These are phyloP conservation scores for Halichoeres trimaculatus DNA, from an alignment of 2,113 vertebrate species.

Conservation along the genomic window DNA sequence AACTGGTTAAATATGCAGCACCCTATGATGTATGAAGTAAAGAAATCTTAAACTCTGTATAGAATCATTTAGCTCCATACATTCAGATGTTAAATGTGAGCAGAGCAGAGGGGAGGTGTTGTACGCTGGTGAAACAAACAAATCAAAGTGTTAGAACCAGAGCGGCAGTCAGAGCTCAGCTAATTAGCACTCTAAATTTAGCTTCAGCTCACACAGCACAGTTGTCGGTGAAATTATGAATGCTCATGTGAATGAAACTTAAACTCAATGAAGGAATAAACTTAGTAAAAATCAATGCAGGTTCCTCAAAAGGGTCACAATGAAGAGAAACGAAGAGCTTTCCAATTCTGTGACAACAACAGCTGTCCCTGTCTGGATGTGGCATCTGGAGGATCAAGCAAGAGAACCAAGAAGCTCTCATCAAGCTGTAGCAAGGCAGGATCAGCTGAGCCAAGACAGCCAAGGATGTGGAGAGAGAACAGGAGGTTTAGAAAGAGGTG, in stretches of 20 bases:
- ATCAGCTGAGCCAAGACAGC: not conserved
- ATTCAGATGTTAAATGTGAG: not conserved
- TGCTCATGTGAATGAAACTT: slow-evolving; percentile 45
- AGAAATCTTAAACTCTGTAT: no score
- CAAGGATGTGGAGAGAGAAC: slow-evolving; percentile 23
- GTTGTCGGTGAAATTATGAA: slow-evolving; percentile 53
- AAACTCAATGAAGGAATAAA: slow-evolving; percentile 7
- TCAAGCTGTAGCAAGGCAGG: not conserved
- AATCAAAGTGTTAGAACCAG: slow-evolving; percentile 51
- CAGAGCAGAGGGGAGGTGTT: slow-evolving; percentile 12
- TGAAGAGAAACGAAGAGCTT: not conserved
- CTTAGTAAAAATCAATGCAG: not conserved
- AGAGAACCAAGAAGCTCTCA: not conserved
- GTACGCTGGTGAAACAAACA: slow-evolving; percentile 44
- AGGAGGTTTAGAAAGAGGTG: slow-evolving; percentile 15
- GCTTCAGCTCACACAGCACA: slow-evolving; percentile 48
- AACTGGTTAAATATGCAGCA: no score
- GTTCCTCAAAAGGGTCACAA: not conserved
- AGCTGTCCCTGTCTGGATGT: slow-evolving; percentile 13
- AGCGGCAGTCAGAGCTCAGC: slow-evolving; percentile 48
- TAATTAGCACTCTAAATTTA: slow-evolving; percentile 75
- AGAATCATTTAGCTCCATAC: not conserved
- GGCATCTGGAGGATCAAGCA: slow-evolving; percentile 36
- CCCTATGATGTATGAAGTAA: no score
- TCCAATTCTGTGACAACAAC: slow-evolving; percentile 1